phyloP scores from a whole-genome alignment of 2,797 vertebrate genomes.

The Pseudochaenichthys georgianus region DNA sequence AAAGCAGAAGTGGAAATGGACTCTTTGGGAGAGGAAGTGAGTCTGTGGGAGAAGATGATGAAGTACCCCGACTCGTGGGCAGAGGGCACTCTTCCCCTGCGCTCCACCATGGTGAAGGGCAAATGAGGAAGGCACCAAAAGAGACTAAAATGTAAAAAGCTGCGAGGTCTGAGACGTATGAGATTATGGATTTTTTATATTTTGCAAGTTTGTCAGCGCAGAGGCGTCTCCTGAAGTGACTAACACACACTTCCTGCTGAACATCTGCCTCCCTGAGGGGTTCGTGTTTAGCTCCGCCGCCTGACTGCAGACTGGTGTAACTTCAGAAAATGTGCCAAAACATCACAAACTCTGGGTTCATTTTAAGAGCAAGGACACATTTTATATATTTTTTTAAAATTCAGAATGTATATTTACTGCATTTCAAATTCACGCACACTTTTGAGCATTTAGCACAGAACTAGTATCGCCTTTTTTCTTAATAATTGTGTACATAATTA shows the following conservation, averaged over 20 bases:
- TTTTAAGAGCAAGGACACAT: conserved; percentile 20
- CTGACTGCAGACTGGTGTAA: conserved; percentile 24
- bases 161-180: conserved; percentile 28
- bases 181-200: conserved; percentile 28
- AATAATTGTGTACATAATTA: conserved; percentile 32
- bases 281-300: not conserved
- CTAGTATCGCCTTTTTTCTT: conserved; percentile 1
- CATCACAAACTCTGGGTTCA: conserved; percentile 15
- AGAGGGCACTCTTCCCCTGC: conserved; percentile 93
- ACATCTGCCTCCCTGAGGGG: not conserved
- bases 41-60: conserved; percentile 96
- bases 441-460: conserved; percentile 40
- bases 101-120: conserved; percentile 89
- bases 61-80: conserved; percentile 97
- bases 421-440: conserved; percentile 40
- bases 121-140: conserved; percentile 70
- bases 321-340: conserved; percentile 50
- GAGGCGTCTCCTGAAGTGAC: conserved; percentile 13
- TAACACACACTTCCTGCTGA: conserved; percentile 3
- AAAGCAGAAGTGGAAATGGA: conserved; percentile 89
- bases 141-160: conserved; percentile 10
- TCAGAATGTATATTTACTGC: conserved; percentile 32
- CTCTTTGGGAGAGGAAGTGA: conserved; percentile 92
- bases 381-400: conserved; percentile 37
- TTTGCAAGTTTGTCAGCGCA: conserved; percentile 22